phyloP scores from a whole-genome alignment of 2,888 invertebrate genomes.

The Lochmaea capreae region DNA sequence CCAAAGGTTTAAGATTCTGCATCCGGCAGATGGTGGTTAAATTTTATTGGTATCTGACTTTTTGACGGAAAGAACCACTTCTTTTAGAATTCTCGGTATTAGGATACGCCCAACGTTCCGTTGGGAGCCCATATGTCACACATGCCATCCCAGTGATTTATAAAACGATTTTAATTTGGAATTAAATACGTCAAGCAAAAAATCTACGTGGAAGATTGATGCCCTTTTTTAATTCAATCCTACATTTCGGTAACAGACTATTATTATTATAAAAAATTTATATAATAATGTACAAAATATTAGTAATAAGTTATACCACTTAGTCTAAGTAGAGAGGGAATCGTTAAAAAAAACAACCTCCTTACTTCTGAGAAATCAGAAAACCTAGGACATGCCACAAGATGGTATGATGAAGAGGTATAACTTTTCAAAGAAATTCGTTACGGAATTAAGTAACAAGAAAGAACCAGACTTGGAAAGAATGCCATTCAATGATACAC shows the following conservation, averaged over 20 bases:
- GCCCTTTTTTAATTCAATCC: background rate
- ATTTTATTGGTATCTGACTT: slow-evolving; percentile 33
- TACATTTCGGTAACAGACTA: background rate
- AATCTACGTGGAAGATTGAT: background rate
- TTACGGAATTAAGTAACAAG: too few relatives aligned
- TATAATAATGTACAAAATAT: too few relatives aligned
- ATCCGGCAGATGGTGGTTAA: slow-evolving; percentile 40
- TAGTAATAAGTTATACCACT: too few relatives aligned
- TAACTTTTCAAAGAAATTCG: too few relatives aligned
- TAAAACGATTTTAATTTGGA: slow-evolving; percentile 6
- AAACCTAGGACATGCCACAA: too few relatives aligned
- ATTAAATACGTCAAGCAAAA: background rate
- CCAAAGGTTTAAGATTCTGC: slow-evolving; percentile 10
- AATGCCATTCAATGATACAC: too few relatives aligned
- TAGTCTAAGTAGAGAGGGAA: too few relatives aligned
- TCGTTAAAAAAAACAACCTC: too few relatives aligned
- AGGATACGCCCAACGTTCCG: slow-evolving; percentile 9
- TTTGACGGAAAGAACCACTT: slow-evolving; percentile 37
- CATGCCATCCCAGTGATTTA: background rate
- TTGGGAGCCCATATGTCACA: slow-evolving; percentile 10
- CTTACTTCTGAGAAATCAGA: too few relatives aligned
- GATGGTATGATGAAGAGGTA: too few relatives aligned
- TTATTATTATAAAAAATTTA: too few relatives aligned
- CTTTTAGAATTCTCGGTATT: slow-evolving; percentile 25
- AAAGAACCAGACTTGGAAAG: too few relatives aligned